phyloP scores from a whole-genome alignment of 2,797 vertebrate genomes.

The Bryconaethiops microstoma region DNA sequence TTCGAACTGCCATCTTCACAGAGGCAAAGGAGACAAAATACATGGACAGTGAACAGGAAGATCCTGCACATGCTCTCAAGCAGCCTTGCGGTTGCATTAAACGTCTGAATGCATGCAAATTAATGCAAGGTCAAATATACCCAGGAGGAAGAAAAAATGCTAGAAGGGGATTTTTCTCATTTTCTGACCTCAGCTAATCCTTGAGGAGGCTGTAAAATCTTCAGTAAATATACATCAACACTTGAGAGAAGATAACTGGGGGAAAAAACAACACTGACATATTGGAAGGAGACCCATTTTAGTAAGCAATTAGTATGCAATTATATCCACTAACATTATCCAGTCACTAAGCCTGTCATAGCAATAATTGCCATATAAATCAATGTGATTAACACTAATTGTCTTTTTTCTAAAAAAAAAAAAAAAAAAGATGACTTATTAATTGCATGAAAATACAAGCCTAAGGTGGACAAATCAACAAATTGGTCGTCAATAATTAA shows the following conservation, averaged over 20 bases:
- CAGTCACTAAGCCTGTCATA: too few relatives aligned
- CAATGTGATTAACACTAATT: too few relatives aligned
- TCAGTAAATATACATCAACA: background rate
- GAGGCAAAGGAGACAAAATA: background rate
- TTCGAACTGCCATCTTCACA: conserved; percentile 53
- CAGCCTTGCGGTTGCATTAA: conserved; percentile 25
- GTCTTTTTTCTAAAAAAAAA: too few relatives aligned
- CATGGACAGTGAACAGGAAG: background rate
- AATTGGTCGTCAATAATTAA: too few relatives aligned
- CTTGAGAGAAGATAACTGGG: background rate
- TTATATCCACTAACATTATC: too few relatives aligned
- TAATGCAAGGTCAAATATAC: conserved; percentile 36
- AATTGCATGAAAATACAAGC: too few relatives aligned
- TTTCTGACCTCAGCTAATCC: conserved; percentile 3
- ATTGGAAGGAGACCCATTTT: background rate
- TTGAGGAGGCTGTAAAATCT: background rate
- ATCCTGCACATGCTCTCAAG: background rate
- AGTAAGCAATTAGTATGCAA: background rate
- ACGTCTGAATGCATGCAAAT: conserved; percentile 62
- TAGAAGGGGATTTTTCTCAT: background rate
- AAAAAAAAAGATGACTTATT: too few relatives aligned
- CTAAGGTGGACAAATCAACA: too few relatives aligned
- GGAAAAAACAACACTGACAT: too few relatives aligned
- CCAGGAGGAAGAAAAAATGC: conserved; percentile 15
- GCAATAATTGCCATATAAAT: too few relatives aligned